Percentiles rank a stretch among this genome's conserved stretches.
These are phyloP conservation scores for Benthosema pterotum DNA, from an alignment of 2,797 vertebrate species.

Conservation along the genomic window DNA sequence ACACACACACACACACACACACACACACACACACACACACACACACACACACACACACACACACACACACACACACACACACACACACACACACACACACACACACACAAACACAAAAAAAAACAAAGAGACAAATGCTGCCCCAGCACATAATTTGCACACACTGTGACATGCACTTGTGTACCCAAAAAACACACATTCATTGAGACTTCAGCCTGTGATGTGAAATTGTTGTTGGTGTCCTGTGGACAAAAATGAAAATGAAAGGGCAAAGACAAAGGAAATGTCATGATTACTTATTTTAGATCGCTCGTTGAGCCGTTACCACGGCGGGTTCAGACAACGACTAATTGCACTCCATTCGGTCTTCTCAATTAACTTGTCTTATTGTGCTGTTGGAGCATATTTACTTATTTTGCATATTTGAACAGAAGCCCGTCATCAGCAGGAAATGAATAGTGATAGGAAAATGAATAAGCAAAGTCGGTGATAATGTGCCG, in stretches of 20 bases:
- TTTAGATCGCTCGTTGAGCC: slow-evolving; percentile 54
- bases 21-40: not conserved
- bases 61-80: not conserved
- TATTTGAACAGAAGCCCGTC: slow-evolving; percentile 61
- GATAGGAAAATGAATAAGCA: slow-evolving; percentile 58
- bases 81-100: slow-evolving; percentile 3
- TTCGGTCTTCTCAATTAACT: slow-evolving; percentile 70
- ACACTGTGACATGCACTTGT: slow-evolving; percentile 17
- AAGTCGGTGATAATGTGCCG: slow-evolving; percentile 47
- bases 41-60: slow-evolving; percentile 1
- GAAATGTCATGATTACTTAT: slow-evolving; percentile 49
- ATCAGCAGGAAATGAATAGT: slow-evolving; percentile 57
- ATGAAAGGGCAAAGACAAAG: slow-evolving; percentile 56
- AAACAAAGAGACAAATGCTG: not conserved
- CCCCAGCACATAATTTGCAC: not conserved
- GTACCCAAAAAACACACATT: slow-evolving; percentile 27
- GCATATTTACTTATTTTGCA: slow-evolving; percentile 63
- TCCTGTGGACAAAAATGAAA: slow-evolving; percentile 36
- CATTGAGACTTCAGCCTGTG: slow-evolving; percentile 34
- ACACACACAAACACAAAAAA: not conserved
- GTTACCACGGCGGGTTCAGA: slow-evolving; percentile 56
- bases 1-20: not conserved
- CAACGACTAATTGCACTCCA: slow-evolving; percentile 59
- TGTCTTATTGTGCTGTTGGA: slow-evolving; percentile 63
- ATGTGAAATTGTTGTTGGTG: slow-evolving; percentile 36